These are phyloP conservation scores for Daptonema setosum DNA, from an alignment of 2,888 invertebrate species.

Conservation along the genomic window DNA sequence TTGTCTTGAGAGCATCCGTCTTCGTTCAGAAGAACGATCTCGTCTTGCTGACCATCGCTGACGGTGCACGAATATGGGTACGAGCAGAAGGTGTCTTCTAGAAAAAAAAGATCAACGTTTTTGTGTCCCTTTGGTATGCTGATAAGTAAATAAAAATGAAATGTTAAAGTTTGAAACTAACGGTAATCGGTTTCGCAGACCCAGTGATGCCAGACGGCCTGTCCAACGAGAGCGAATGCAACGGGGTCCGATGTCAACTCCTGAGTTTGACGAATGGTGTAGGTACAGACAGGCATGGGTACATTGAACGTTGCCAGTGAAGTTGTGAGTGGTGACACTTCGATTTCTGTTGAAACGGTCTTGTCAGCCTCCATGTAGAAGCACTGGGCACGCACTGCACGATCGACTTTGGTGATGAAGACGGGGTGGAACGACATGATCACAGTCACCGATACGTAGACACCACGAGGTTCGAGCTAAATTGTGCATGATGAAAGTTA, in stretches of 20 bases:
- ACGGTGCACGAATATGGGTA: background rate
- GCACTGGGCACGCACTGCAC: background rate
- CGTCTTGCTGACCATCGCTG: background rate
- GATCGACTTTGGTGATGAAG: conserved; percentile 6
- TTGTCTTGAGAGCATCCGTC: conserved; percentile 4
- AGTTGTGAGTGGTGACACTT: background rate
- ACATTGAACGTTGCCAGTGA: background rate
- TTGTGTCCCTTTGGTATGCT: too few relatives aligned
- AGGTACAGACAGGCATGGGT: background rate
- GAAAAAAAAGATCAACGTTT: too few relatives aligned
- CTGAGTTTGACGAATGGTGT: background rate
- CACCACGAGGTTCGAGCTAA: conserved; percentile 11
- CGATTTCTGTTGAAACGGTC: background rate
- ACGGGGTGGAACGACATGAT: conserved; percentile 5
- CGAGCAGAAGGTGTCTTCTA: conserved; percentile 2
- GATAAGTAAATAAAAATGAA: too few relatives aligned
- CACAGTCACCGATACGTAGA: conserved; percentile 3
- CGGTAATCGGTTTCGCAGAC: background rate
- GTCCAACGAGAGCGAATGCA: background rate
- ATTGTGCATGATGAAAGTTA: too few relatives aligned
- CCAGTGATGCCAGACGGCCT: background rate
- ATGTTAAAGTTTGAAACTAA: background rate
- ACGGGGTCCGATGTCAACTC: background rate
- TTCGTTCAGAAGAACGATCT: background rate
- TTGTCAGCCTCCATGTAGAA: background rate